Evolutionary conservation across 2,888 invertebrate genomes (phyloP).

Genomic region (Nasonovia ribisnigri): DNA sequence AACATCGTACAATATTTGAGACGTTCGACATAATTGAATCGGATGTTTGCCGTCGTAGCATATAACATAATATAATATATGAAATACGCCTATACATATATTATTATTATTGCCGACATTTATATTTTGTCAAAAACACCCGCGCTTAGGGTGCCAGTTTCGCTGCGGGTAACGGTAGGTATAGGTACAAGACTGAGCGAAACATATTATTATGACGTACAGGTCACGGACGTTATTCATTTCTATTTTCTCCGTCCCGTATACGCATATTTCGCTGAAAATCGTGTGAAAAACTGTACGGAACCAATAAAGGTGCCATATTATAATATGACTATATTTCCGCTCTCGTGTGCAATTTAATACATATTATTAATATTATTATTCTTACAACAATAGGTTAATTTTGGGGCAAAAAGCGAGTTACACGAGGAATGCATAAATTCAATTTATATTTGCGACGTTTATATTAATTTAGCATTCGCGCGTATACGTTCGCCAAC

Average conservation of each 20-base stretch:
- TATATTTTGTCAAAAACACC: conserved; percentile 7
- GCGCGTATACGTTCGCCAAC: conserved; percentile 23
- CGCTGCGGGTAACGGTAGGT: background rate
- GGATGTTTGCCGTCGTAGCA: background rate
- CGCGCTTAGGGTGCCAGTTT: background rate
- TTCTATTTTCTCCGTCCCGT: background rate
- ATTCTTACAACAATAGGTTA: conserved; percentile 16
- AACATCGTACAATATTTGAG: background rate
- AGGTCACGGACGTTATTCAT: background rate
- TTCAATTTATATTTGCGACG: conserved; percentile 41
- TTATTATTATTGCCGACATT: conserved; percentile 6
- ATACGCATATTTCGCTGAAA: background rate
- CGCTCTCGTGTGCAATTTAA: background rate
- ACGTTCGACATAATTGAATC: background rate
- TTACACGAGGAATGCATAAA: conserved; percentile 29
- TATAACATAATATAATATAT: background rate
- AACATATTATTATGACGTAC: conserved; percentile 4
- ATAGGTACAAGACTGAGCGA: background rate
- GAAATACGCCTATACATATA: background rate
- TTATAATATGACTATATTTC: background rate
- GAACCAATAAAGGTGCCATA: background rate
- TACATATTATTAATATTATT: background rate
- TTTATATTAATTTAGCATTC: conserved; percentile 25
- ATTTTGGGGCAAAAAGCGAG: conserved; percentile 31
- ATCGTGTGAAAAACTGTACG: background rate